Base-by-base conservation (phyloP, 2,888 invertebrate species). In the Dione juno region DNA sequence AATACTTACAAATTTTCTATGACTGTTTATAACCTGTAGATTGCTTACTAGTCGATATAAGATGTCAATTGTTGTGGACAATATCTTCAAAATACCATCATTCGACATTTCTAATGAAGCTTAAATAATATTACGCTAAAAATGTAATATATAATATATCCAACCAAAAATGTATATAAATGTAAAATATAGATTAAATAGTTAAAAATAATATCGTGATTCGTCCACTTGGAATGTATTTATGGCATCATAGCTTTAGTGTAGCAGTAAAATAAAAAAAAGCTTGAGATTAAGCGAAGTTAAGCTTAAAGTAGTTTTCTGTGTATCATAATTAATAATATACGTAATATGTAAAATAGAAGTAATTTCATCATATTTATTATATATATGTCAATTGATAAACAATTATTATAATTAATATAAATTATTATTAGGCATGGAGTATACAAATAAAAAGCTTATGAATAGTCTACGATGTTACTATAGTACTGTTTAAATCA, bases 11-110 rank as follows among this genome's bases (percentile, higher is more conserved):
- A 48, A 52, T 40, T n/a, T 50, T 64, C 19, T 21, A 64, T 10
- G 52, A 37, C 41, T 57, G 21, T 67, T 40, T 54, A 53, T 45
- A 53, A 41, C 11, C 19, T 37, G 45, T 48, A 64, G 63, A 45
- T 54, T 14, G 68, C 68, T 68, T 67, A 54, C 52, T 41, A 68
- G 21, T 68, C 53, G 53, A 14, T 35, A 54, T 67, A 54, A 70
- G 68, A 58, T 74, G 90, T 89, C 90, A 90, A 90, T 90, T 90
- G 88, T 83, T 81, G n/a, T 89, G 88, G 90, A 91, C 89, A 90
- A 90, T 91, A 90, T 85, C 77, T 52, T 79, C 69, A 75, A 37
- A 19, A 0, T 19, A 16, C 28, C 11, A 1, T 63, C 50, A 35
- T 37, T 50, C 19, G 5, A 37, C 35, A 63, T 19, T 50, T 19